Evolutionary conservation across 2,797 vertebrate genomes (phyloP), one percentile per base, ranked within the genome.

Genomic region (Mergus octosetaceus): DNA sequence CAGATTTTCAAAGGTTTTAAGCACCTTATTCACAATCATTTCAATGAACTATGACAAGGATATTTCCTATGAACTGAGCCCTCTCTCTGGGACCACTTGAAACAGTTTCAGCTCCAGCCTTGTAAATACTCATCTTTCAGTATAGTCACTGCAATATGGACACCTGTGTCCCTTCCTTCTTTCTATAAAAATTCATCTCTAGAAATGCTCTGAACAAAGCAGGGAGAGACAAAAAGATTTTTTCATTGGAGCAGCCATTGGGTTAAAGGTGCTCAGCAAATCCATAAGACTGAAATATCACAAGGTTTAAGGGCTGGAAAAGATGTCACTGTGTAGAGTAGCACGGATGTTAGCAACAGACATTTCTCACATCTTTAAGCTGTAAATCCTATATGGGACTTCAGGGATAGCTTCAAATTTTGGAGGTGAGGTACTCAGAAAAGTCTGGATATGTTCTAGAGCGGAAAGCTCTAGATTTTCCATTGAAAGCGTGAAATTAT

Each of bases 1-100:
- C 66, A 47, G 54, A 77, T 90, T 93, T 94, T 91, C 53, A 64
- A 80, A 91, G 75, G 36, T 36, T 82, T 95, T 92, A 87, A 91
- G 60, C 51, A 87, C 49, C 56, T 87, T 56, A 32, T 53, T 30
- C 61, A 89, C 2, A 1, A 28, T 61, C 45, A 76, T 92, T 92
- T 87, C 87, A 66, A 79, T 91, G 85, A 82, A 24, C 68, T 39
- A 4, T 89, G 87, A 87, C 78, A 89, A 34, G 51, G 60, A 51
- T 2, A 2, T 70, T 91, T 91, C 85, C 82, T 91, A 38, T 58
- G 82, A 38, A 34, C 45, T 28, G 28, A 77, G 13, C 17, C 11
- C 5, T 71, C 30, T n/a, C 17, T 54, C 47, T 39, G 9, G 17
- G 22, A 71, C 30, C 70, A 27, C 77, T 13, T 49, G 41, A 49